These are phyloP conservation scores for Parazoanthus darwini DNA, from an alignment of 92 coral and sea anemone genomes.

Conservation along the genomic window DNA sequence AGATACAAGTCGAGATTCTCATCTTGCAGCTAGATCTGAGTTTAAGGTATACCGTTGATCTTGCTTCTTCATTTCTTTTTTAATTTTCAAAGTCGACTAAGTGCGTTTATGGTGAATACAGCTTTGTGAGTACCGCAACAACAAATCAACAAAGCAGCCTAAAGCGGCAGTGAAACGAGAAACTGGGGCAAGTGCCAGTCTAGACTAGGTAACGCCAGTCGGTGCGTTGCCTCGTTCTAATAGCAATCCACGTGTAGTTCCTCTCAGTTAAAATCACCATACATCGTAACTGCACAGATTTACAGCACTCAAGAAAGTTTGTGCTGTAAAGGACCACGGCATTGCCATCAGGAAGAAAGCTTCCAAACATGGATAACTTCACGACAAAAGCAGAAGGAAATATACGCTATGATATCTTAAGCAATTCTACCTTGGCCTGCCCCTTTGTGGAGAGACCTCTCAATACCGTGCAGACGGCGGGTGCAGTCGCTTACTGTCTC, in stretches of 20 bases:
- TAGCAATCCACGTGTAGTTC: background rate
- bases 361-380: background rate
- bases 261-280: background rate
- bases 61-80: too few relatives aligned
- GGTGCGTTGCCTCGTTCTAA: background rate
- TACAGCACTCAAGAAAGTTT: background rate
- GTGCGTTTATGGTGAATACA: background rate
- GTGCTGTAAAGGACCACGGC: too few relatives aligned
- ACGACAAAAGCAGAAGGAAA: background rate
- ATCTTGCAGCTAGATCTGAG: background rate
- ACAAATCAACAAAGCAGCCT: background rate
- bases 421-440: background rate
- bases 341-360: background rate
- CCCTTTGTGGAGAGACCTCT: background rate
- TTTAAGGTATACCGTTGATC: too few relatives aligned
- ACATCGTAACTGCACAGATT: background rate
- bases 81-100: background rate
- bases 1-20: background rate
- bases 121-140: background rate
- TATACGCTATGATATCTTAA: background rate
- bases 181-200: background rate
- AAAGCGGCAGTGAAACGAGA: background rate
- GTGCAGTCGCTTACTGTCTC: constrained; percentile 20
- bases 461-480: background rate
- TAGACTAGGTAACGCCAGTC: too few relatives aligned